phyloP scores from a whole-genome alignment of 2,113 vertebrate genomes.

The Mystacornis crossleyi region DNA sequence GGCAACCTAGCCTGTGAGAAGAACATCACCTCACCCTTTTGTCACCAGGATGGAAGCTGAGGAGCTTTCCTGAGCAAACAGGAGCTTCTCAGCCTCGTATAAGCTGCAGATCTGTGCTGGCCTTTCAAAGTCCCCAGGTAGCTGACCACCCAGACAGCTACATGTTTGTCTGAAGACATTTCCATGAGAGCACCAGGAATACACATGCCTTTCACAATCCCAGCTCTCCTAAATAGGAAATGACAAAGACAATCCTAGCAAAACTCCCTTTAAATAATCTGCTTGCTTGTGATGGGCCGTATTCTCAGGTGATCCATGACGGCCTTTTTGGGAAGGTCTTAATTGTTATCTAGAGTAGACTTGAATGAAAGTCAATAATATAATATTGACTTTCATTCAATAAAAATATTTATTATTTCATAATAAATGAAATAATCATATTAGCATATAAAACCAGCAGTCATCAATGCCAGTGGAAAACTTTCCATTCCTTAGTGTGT shows the following conservation, averaged over 20 bases:
- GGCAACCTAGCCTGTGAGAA: not conserved
- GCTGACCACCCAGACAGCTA: not conserved
- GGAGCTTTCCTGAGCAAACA: not conserved
- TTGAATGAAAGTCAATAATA: not conserved
- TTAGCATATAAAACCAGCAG: not conserved
- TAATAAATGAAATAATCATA: not conserved
- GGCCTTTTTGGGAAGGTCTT: not conserved
- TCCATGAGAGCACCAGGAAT: not conserved
- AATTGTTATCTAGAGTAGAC: not conserved
- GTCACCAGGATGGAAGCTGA: not conserved
- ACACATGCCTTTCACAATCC: not conserved
- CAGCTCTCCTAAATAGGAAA: not conserved
- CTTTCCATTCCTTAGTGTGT: not conserved
- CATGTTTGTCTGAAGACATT: not conserved
- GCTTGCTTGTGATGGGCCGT: not conserved
- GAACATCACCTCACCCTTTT: not conserved
- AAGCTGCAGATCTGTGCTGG: not conserved
- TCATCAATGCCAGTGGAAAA: not conserved
- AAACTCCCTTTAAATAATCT: not conserved
- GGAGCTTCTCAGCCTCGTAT: fast-evolving
- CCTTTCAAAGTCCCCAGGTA: not conserved
- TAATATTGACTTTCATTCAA: too few species aligned
- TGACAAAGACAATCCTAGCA: not conserved
- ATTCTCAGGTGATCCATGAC: fast-evolving
- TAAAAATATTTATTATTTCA: too few species aligned